Percentiles rank a stretch among this genome's conserved stretches.
These are phyloP conservation scores for Acomys russatus DNA, from an alignment of 2,797 vertebrate genomes.

Conservation along the genomic window DNA sequence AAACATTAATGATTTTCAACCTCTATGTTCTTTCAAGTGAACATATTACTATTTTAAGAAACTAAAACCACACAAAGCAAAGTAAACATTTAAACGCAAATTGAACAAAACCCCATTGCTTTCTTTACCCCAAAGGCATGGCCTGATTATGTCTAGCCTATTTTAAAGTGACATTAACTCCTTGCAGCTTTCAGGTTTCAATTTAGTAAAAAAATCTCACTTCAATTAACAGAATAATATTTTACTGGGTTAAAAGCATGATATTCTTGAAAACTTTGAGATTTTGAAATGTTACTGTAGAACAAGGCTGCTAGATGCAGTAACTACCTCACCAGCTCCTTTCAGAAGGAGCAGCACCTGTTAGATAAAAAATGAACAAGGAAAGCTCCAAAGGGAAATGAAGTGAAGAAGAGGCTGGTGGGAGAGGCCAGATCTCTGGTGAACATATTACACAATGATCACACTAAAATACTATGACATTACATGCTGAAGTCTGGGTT, in stretches of 20 bases:
- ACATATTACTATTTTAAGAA: conserved; percentile 53
- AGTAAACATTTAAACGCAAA: conserved; percentile 54
- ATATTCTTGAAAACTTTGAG: conserved; percentile 36
- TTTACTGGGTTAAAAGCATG: not conserved
- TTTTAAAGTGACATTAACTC: conserved; percentile 56
- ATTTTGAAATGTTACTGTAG: not conserved
- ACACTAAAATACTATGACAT: not conserved
- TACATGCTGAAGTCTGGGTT: not conserved
- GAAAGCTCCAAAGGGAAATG: not conserved
- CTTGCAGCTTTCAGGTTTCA: conserved; percentile 30
- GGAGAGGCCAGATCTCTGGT: not conserved
- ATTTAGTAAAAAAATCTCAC: conserved; percentile 45
- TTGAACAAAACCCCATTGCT: conserved; percentile 52
- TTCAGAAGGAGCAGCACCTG: not conserved
- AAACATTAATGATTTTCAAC: conserved; percentile 66
- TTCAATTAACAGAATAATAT: not conserved
- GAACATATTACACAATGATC: not conserved
- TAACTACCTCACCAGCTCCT: not conserved
- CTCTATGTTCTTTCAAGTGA: conserved; percentile 57
- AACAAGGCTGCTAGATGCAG: not conserved
- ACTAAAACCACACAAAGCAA: conserved; percentile 31
- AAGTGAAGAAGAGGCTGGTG: not conserved
- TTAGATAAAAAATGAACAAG: conserved; percentile 11
- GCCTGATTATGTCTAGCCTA: conserved; percentile 42
- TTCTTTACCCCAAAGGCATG: not conserved